Evolutionary conservation across 2,113 vertebrate genomes (phyloP), one percentile per base, ranked within the genome.

Genomic region (Axis porcinus): DNA sequence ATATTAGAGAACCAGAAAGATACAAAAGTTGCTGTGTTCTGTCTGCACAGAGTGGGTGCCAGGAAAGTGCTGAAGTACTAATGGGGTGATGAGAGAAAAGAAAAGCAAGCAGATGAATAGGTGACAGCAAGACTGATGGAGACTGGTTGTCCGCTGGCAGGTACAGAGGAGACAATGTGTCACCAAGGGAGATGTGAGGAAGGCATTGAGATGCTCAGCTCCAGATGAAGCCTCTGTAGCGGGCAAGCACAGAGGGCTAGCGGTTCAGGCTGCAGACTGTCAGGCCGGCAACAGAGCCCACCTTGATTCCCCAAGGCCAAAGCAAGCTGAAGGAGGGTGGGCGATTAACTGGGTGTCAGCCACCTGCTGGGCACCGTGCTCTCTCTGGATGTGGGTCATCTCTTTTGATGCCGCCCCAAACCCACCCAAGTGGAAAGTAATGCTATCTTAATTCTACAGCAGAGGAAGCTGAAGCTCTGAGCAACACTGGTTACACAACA

Each of bases 81-180:
- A 21, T 5, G 10, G 67, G 52, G 60, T 1, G 40, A 64, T 47
- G 90, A 62, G 57, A 94, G 86, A 6, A 60, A 19, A 78, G 40
- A 64, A 87, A 91, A 57, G 78, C 64, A 12, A n/a, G 60, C 7
- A 16, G 86, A 81, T 81, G 52, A 50, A 25, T 1, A 92, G 81
- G 81, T 17, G 36, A 64, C 50, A 89, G 92, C 6, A 52, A 92
- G 96, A 91, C 16, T 2, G 86, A 93, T 89, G 89, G 81, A 52
- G 50, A n/a, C 81, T 6, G 47, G 78, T 7, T 6, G 1, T 43
- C 45, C 28, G 25, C 64, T 45, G 87, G 87, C 62, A 95, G 90
- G 81, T 84, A 92, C 54, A 79, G 89, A 96, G 54, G 92, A 97
- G 84, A 54, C 50, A 17, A 14, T 30, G 27, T 0, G 4, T 81